Evolutionary conservation across 2,888 invertebrate genomes (phyloP), one percentile per base, ranked within the genome.

Genomic region (Drosophila barbarae): DNA sequence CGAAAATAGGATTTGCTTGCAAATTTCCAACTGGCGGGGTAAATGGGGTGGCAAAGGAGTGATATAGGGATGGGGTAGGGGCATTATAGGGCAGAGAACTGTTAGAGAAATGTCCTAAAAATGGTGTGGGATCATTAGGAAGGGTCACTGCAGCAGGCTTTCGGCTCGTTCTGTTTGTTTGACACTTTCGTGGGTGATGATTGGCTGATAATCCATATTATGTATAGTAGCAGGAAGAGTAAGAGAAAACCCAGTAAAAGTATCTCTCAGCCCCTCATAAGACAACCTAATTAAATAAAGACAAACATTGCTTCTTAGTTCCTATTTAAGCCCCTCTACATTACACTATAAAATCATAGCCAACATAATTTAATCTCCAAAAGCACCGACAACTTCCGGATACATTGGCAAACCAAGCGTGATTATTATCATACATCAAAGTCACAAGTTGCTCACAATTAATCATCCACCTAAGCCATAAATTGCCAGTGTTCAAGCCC

Each of bases 111-210:
- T 30, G 18, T 12, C 12, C 5, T 8, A 0, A 13, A 1, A 32
- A 32, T 18, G 18, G 30, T 13, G 18, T 30, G 46, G 30, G 13
- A 13, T 30, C 28, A 44, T 44, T 44, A 46, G 18, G 30, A 12
- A 4, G 28, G 46, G 30, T 30, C 46, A 21, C 18, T 32, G 46
- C 21, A 38, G 50, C 26, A 26, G 51, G 49, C 67, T 53, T 58
- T 67, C 52, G 53, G 54, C 69, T 72, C 71, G 79, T 78, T 73
- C 67, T 82, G 76, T 78, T 73, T 78, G 77, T 78, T 78, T 78
- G 82, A 78, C 78, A 78, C 78, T 78, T 78, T 73, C 69, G 79
- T 82, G 78, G 78, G 73, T 78, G 74, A 66, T 78, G 78, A 78
- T 76, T 76, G 78, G 74, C 68, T 78, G 78, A 78, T 76, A 74